Evolutionary conservation across 2,113 vertebrate genomes (phyloP).

Genomic region (Lichenostomus cassidix): DNA sequence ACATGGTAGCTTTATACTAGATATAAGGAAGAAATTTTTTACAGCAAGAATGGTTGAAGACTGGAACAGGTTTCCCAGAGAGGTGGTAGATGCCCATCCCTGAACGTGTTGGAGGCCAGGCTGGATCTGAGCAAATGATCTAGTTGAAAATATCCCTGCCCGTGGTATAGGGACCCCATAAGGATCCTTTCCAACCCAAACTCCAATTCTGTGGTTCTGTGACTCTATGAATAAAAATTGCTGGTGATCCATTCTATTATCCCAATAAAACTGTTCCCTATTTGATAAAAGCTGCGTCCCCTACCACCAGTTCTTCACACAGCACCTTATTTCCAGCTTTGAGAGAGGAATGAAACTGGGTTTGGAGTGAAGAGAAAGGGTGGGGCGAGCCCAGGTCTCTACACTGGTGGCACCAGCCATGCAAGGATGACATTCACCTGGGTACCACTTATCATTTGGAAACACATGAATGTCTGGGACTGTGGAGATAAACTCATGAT

Average conservation of each 20-base stretch:
- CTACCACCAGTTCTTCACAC: background rate
- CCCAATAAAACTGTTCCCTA: background rate
- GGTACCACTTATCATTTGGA: background rate
- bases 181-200: background rate
- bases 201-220: background rate
- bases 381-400: background rate
- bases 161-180: fast-evolving
- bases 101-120: background rate
- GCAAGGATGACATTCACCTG: background rate
- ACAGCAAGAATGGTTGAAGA: fast-evolving
- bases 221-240: background rate
- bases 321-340: background rate
- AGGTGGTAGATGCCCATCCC: background rate
- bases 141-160: background rate
- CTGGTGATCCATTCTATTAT: background rate
- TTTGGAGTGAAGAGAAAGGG: background rate
- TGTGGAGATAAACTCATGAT: background rate
- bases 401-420: background rate
- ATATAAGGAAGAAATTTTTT: background rate
- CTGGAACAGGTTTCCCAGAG: background rate
- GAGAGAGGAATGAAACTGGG: background rate
- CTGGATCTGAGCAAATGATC: background rate
- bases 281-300: background rate
- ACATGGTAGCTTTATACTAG: background rate
- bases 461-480: background rate